Evolutionary conservation across 2,888 invertebrate species (phyloP).

Genomic region (Muscina levida): DNA sequence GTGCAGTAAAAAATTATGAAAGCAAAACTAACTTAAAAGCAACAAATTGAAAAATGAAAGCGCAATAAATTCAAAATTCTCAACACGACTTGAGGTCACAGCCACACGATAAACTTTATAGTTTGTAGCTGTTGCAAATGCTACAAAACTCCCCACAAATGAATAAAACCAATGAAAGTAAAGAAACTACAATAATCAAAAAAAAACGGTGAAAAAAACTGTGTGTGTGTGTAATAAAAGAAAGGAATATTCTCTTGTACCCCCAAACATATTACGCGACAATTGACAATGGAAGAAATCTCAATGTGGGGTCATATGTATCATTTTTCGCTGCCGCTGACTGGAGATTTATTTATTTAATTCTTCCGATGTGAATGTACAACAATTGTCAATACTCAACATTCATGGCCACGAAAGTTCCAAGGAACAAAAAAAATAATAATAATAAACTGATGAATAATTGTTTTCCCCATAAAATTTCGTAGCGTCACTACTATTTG

Average conservation of each 20-base stretch:
- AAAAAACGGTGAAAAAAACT: constrained; percentile 16
- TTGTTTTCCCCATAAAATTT: constrained; percentile 52
- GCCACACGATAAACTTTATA: constrained; percentile 50
- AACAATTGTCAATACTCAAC: background rate
- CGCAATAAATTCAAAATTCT: constrained; percentile 61
- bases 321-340: background rate
- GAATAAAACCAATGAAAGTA: constrained; percentile 26
- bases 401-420: too few species aligned
- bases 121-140: constrained; percentile 41
- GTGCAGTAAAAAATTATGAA: constrained; percentile 2
- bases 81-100: constrained; percentile 62
- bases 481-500: constrained; percentile 41
- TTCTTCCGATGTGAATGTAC: background rate
- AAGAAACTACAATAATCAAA: background rate
- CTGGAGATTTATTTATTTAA: background rate
- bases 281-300: constrained; percentile 57
- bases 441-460: constrained; percentile 53
- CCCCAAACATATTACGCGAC: constrained; percentile 51
- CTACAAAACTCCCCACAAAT: constrained; percentile 13
- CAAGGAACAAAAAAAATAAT: background rate
- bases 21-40: constrained; percentile 13
- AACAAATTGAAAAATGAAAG: constrained; percentile 53
- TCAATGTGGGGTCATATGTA: background rate
- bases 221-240: too few species aligned
- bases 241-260: too few species aligned